Base-by-base conservation (phyloP, 2,797 vertebrate species). In the Pteropus rufus region DNA sequence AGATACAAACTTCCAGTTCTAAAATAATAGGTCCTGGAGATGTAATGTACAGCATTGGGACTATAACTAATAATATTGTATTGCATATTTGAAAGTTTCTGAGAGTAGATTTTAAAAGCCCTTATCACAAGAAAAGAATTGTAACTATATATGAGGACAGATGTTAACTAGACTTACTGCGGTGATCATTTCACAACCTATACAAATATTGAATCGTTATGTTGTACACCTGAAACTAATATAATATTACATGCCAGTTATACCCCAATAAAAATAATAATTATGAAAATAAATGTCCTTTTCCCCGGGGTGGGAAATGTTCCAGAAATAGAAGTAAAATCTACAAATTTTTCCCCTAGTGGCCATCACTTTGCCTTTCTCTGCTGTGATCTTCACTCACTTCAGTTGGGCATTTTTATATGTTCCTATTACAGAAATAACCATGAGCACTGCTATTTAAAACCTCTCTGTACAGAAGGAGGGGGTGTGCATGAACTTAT, bases 251-350 rank as follows among this genome's bases (percentile, higher is more conserved):
- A 46, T n/a, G 21, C 46, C 60, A 46, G 6, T 82, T 82, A 46
- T 46, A 82, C 60, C 80, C 64, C 39, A 64, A 65, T 36, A 52
- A 26, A 54, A 16, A 67, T 84, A 67, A 54, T 54, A 77, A 77
- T 75, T 73, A 49, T 49, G 39, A 39, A 79, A 49, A 56, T 29
- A 81, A 41, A 75, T 56, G 77, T 16, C 70, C 54, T 23, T 56
- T 70, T 36, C 36, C 36, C 36, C 5, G 3, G 7, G 4, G 19
- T 73, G n/a, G 18, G 46, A 54, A 34, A 36, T 15, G 2, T 21
- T 58, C 54, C 72, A 80, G 65, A 73, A 88, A 79, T 9, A 90
- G 80, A 79, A 79, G 29, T 10, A 10, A 64, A 54, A 54, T 87
- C 36, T 1, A 21, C 2, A 0, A 4, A 24, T 19, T 7, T 56